phyloP scores from a whole-genome alignment of 2,113 vertebrate species.

The Calypte anna region DNA sequence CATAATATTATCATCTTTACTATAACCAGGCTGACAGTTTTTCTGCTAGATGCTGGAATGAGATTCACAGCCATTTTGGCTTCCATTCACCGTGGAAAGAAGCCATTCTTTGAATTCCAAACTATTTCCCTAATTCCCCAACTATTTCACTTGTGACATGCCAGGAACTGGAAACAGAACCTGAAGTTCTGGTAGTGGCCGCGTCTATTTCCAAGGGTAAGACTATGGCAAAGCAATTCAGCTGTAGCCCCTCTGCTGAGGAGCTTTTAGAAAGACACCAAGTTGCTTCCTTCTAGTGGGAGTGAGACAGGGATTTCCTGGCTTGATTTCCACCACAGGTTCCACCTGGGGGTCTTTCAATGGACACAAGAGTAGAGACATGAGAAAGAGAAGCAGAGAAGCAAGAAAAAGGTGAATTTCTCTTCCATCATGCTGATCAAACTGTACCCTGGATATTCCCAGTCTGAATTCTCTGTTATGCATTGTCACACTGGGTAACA shows the following conservation, averaged over 20 bases:
- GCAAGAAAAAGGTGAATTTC: not conserved
- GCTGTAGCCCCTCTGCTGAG: not conserved
- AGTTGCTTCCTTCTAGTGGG: not conserved
- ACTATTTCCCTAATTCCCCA: not conserved
- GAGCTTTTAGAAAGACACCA: not conserved
- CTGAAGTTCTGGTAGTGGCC: not conserved
- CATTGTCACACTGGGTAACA: not conserved
- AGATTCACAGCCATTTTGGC: not conserved
- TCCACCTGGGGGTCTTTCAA: not conserved
- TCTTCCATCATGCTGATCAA: not conserved
- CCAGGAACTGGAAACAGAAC: not conserved
- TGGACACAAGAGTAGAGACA: not conserved
- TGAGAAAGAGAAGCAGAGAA: not conserved
- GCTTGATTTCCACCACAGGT: not conserved
- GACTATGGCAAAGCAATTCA: not conserved
- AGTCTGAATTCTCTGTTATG: not conserved
- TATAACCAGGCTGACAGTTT: slow-evolving; percentile 37
- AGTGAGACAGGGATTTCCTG: not conserved
- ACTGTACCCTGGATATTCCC: not conserved
- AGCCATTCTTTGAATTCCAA: not conserved
- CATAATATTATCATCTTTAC: slow-evolving; percentile 57
- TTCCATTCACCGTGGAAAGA: not conserved
- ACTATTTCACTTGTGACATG: not conserved
- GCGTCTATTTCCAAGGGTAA: not conserved
- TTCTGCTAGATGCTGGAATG: slow-evolving; percentile 35